Base-by-base conservation (phyloP, 2,113 vertebrate species). In the Tenebrosternarchus preto region DNA sequence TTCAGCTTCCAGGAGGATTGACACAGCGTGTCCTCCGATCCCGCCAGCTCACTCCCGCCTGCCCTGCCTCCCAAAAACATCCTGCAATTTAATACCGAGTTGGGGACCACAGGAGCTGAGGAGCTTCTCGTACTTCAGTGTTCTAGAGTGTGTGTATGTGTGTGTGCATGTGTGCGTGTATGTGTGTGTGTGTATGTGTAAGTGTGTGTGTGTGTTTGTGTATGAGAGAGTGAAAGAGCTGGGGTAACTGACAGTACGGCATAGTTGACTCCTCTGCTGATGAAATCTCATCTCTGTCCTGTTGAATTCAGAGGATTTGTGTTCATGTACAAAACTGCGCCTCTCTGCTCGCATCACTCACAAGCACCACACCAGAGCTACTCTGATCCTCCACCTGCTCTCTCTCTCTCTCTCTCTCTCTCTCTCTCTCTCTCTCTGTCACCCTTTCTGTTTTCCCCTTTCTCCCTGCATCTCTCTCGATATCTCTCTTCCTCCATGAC, bases 131-230 rank as follows among this genome's bases (percentile, higher is more conserved):
- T 50, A 15, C 43, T 15, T 50, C 43, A 43, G 39, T 5, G 39
- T 4, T 43, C 39, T 50, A 12, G 15, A 1, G 43, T 50, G 12
- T 15, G 12, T 15, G 43, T 50, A 12, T 50, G 43, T 19, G 7
- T 50, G 22, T 50, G 11, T 71, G 50, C 17, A 9, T 71, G 6
- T 50, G n/a, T 46, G 46, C 25, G 39, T 60, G 57, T 50, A 56
- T 82, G 81, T 86, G 87, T 89, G 86, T 85, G 83, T 85, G 43
- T 27, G 81, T 78, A 85, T 85, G 82, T 78, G 77, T 46, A 9
- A 8, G 43, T 46, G 43, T 46, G 43, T 46, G 43, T 46, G 43
- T 8, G 43, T 8, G 43, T n/a, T n/a, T n/a, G n/a, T n/a, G n/a
- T n/a, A n/a, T n/a, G 43, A 50, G 43, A 50, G 12, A 50, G 43